Conservation (phyloP, 2,888 invertebrate species). For the Acrobasis suavella region DNA sequence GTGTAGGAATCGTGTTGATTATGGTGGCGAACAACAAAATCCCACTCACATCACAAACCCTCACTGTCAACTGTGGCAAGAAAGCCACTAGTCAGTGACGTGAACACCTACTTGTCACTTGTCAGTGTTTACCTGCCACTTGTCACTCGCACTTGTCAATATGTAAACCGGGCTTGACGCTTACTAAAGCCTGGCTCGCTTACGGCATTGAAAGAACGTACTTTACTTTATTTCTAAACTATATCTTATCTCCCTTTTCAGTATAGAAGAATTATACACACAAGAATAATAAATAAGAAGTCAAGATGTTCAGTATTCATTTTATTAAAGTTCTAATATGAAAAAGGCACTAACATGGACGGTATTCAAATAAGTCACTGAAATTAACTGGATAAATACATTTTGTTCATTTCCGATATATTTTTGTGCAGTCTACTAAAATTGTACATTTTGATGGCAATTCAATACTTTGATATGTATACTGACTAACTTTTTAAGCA, state of each 20-base stretch:
- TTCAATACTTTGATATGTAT: background rate
- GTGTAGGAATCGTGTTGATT: too few relatives aligned
- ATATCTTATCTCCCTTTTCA: constrained; percentile 33
- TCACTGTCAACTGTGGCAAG: too few relatives aligned
- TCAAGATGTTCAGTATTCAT: constrained; percentile 22
- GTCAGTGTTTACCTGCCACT: too few relatives aligned
- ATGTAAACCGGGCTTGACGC: too few relatives aligned
- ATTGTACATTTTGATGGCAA: background rate
- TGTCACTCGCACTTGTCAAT: too few relatives aligned
- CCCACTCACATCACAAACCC: too few relatives aligned
- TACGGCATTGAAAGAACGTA: too few relatives aligned
- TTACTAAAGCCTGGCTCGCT: too few relatives aligned
- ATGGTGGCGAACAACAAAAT: too few relatives aligned
- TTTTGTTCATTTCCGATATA: background rate
- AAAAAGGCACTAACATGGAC: constrained; percentile 34
- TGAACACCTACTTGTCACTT: too few relatives aligned
- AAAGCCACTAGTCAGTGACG: too few relatives aligned
- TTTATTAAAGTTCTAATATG: constrained; percentile 29
- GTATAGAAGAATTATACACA: constrained; percentile 38
- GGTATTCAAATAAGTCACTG: background rate
- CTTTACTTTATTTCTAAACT: background rate
- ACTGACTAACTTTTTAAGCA: too few relatives aligned
- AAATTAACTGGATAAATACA: constrained; percentile 4
- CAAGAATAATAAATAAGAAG: constrained; percentile 37
- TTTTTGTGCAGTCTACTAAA: background rate